Evolutionary conservation across 2,797 vertebrate species (phyloP).

Genomic region (Urocyon cinereoargenteus): DNA sequence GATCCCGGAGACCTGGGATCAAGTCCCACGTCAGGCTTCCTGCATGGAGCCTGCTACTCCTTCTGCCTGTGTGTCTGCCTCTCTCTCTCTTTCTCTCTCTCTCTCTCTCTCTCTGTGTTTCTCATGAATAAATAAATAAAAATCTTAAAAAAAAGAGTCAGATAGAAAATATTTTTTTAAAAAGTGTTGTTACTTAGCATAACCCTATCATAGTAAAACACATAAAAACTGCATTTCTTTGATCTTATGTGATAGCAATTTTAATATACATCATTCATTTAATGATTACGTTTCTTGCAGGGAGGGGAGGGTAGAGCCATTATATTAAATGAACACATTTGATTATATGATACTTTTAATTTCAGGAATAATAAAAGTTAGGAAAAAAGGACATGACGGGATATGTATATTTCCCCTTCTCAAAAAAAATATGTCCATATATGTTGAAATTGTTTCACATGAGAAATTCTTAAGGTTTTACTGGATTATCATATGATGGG

Average conservation of each 20-base stretch:
- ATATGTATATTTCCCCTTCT: background rate
- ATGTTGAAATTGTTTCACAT: slow-evolving; percentile 8
- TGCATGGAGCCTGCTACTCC: too few species aligned
- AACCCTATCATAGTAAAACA: background rate
- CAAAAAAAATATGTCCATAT: background rate
- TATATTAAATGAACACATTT: background rate
- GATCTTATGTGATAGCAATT: slow-evolving; percentile 8
- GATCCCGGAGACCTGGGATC: too few species aligned
- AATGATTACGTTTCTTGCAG: background rate
- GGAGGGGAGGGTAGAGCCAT: background rate
- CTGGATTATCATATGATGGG: background rate
- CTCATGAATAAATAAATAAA: too few species aligned
- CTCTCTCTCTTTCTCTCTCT: too few species aligned
- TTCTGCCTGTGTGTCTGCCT: too few species aligned
- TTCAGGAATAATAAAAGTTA: slow-evolving; percentile 31
- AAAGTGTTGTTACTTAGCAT: background rate
- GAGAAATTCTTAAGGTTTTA: slow-evolving; percentile 42
- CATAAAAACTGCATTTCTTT: background rate
- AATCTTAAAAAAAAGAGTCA: too few species aligned
- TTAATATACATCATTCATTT: background rate
- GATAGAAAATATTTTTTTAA: background rate
- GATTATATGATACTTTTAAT: background rate
- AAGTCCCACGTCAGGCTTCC: too few species aligned
- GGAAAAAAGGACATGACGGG: background rate
- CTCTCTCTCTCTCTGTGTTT: too few species aligned